A percentile compares a stretch with the other conserved stretches of the same genome.
Evolutionary conservation across 2,113 vertebrate genomes (phyloP).

Genomic region (Caracal caracal): DNA sequence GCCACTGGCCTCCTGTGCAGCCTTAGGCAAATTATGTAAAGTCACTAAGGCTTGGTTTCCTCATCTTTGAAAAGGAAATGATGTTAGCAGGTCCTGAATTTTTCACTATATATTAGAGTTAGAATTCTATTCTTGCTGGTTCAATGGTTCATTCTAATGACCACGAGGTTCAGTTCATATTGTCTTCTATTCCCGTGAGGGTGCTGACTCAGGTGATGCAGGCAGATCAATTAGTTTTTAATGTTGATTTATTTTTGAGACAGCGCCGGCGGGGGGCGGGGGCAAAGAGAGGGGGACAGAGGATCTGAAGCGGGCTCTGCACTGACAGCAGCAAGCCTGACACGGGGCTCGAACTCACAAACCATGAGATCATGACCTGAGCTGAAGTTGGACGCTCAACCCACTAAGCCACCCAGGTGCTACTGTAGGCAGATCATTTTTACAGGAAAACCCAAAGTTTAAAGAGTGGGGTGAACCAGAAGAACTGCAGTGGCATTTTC

Average conservation of each 20-base stretch:
- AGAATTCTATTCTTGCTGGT: neutral
- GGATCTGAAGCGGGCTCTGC: no score
- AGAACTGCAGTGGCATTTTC: neutral
- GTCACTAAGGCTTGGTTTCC: neutral
- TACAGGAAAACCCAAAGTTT: neutral
- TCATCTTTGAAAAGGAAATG: neutral
- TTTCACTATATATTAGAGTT: neutral
- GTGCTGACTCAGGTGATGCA: neutral
- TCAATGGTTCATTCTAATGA: neutral
- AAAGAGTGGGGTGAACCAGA: neutral
- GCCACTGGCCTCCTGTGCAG: neutral
- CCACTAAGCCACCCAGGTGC: no score
- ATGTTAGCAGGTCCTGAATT: neutral
- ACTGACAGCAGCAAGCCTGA: no score
- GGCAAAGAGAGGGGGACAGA: no score
- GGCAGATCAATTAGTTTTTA: no score
- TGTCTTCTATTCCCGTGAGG: neutral
- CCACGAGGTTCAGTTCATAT: neutral
- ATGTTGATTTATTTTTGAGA: no score
- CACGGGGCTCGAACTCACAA: no score
- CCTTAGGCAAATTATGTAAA: neutral
- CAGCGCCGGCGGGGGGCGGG: no score
- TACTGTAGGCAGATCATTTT: neutral
- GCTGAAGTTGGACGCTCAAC: no score
- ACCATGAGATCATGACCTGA: no score